A percentile compares a stretch with the other conserved stretches of the same genome.
Evolutionary conservation across 2,888 invertebrate species (phyloP).

Genomic region (Melanotus villosus): DNA sequence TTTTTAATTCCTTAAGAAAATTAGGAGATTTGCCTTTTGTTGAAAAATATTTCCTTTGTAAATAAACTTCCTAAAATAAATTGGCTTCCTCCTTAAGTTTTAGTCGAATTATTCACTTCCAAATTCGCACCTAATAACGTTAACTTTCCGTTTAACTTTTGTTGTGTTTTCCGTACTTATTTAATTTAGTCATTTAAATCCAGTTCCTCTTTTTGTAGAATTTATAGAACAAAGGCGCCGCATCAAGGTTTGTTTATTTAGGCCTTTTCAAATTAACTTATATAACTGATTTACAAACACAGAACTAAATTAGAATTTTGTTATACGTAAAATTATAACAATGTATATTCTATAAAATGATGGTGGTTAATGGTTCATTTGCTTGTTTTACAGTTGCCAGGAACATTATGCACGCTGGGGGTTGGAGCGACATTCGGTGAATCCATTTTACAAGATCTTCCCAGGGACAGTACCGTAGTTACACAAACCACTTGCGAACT

Average conservation of each 20-base stretch:
- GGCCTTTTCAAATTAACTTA: not conserved
- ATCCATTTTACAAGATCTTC: slow-evolving; percentile 80
- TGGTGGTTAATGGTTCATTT: not conserved
- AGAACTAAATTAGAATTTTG: not conserved
- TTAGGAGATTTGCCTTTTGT: too few relatives aligned
- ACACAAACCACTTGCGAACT: slow-evolving; percentile 83
- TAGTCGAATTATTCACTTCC: not conserved
- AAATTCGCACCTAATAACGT: not conserved
- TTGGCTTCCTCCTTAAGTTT: not conserved
- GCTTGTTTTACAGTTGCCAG: slow-evolving; percentile 73
- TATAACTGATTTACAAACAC: not conserved
- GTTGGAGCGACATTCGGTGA: slow-evolving; percentile 85
- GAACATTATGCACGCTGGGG: slow-evolving; percentile 78
- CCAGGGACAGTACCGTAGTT: slow-evolving; percentile 80
- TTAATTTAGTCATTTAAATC: slow-evolving; percentile 12
- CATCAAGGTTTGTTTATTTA: not conserved
- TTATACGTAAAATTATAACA: not conserved
- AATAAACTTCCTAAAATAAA: not conserved
- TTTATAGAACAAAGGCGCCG: not conserved
- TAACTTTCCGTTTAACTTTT: slow-evolving; percentile 3
- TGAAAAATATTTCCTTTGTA: not conserved
- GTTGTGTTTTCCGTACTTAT: slow-evolving; percentile 2
- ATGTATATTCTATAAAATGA: not conserved
- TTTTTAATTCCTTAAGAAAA: not conserved
- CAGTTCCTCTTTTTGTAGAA: not conserved